Evolutionary conservation across 2,888 invertebrate species (phyloP).

Genomic region (Andrena flavipes): DNA sequence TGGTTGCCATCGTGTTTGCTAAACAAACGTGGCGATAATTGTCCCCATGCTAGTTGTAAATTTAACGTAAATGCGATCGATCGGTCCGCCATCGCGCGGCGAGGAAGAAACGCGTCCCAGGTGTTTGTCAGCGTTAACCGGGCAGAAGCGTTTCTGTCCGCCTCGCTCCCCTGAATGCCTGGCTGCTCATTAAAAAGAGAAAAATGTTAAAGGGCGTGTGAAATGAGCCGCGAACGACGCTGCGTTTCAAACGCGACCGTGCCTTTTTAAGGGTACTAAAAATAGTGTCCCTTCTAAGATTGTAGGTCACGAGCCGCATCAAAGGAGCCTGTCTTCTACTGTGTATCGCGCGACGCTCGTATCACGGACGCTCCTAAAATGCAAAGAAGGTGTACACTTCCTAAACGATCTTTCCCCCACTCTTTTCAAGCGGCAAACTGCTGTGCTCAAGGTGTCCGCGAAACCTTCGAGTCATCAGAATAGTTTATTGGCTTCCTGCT

Average conservation of each 20-base stretch:
- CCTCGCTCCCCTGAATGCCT: conserved; percentile 26
- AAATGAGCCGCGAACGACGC: conserved; percentile 53
- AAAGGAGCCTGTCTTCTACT: conserved; percentile 60
- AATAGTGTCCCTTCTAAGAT: conserved; percentile 77
- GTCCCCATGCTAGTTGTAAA: conserved; percentile 58
- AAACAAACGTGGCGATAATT: conserved; percentile 70
- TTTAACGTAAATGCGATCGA: conserved; percentile 65
- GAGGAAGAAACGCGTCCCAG: conserved; percentile 9
- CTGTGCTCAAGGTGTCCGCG: conserved; percentile 36
- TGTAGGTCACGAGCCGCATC: conserved; percentile 79
- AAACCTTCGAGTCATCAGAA: conserved; percentile 21
- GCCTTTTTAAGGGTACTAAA: conserved; percentile 76
- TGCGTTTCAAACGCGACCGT: conserved; percentile 51
- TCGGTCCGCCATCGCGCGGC: conserved; percentile 4
- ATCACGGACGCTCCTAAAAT: conserved; percentile 51
- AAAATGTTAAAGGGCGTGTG: conserved; percentile 52
- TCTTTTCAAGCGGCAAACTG: conserved; percentile 33
- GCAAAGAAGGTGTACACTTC: conserved; percentile 54
- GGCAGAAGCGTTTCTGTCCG: conserved; percentile 20
- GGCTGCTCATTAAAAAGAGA: conserved; percentile 55
- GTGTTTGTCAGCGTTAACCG: conserved; percentile 10
- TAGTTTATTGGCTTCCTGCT: neutral
- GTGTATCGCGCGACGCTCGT: neutral
- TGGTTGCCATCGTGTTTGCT: conserved; percentile 55
- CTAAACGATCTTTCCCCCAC: conserved; percentile 55